Evolutionary conservation across 2,797 vertebrate genomes (phyloP).

Genomic region (Pangasius mekongensis): DNA sequence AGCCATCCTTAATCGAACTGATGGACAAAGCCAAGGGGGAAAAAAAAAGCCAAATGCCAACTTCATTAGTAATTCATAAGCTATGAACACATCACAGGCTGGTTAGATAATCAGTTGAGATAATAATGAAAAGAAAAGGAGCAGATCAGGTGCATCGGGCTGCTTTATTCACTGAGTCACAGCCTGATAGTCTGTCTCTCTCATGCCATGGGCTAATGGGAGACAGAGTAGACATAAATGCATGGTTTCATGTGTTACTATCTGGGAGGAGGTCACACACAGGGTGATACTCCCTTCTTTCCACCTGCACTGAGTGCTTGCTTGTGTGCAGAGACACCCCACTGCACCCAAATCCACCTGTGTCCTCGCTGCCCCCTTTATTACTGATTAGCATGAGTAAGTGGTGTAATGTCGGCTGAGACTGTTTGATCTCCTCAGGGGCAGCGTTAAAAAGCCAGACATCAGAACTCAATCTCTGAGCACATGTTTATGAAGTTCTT

Average conservation of each 20-base stretch:
- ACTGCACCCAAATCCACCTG: not conserved
- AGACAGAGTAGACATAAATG: constrained; percentile 28
- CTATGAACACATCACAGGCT: not conserved
- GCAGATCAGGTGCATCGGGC: constrained; percentile 27
- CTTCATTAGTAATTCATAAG: constrained; percentile 2
- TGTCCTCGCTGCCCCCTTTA: not conserved
- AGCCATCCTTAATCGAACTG: not conserved
- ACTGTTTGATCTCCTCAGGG: constrained; percentile 23
- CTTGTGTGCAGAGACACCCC: constrained; percentile 41
- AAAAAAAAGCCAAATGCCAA: not conserved
- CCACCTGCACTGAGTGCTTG: constrained; percentile 47
- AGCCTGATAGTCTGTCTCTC: constrained; percentile 44
- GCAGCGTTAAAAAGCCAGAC: constrained; percentile 23
- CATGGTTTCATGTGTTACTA: constrained; percentile 38
- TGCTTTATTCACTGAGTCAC: constrained; percentile 65
- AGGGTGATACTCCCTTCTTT: constrained; percentile 37
- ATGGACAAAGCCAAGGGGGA: not conserved
- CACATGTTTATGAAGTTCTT: not conserved
- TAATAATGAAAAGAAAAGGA: constrained; percentile 13
- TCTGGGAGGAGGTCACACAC: constrained; percentile 36
- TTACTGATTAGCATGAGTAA: constrained; percentile 19
- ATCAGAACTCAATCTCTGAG: constrained; percentile 26
- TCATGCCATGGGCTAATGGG: constrained; percentile 26
- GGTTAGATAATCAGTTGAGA: constrained; percentile 8
- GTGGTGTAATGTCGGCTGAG: not conserved